These are phyloP conservation scores for Cheilosia grossa DNA, from an alignment of 2,888 invertebrate species.

Conservation along the genomic window DNA sequence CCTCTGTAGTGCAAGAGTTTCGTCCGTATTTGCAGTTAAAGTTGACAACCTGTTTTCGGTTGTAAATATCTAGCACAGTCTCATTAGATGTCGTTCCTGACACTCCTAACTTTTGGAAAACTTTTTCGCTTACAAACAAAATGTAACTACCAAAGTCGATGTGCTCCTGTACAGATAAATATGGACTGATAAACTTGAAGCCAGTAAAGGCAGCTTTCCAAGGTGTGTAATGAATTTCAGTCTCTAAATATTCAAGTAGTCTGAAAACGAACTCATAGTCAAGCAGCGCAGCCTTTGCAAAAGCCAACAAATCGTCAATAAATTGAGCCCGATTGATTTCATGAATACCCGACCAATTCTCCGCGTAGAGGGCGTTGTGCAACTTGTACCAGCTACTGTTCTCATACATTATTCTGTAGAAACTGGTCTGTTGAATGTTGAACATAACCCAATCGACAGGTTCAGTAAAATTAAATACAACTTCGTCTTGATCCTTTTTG, in stretches of 20 bases:
- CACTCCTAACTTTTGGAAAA: conserved; percentile 85
- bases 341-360: conserved; percentile 76
- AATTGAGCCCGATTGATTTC: conserved; percentile 89
- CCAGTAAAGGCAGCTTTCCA: conserved; percentile 88
- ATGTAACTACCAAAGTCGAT: conserved; percentile 82
- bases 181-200: conserved; percentile 81
- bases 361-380: conserved; percentile 71
- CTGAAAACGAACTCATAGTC: conserved; percentile 85
- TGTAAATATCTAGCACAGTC: conserved; percentile 85
- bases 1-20: conserved; percentile 85
- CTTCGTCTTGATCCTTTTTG: conserved; percentile 51
- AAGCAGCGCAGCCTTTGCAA: conserved; percentile 85
- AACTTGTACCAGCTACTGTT: conserved; percentile 84
- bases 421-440: conserved; percentile 80
- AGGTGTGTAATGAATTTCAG: conserved; percentile 89
- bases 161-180: conserved; percentile 78
- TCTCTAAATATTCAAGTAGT: conserved; percentile 87
- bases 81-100: conserved; percentile 81
- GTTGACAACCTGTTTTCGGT: conserved; percentile 85
- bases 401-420: conserved; percentile 89
- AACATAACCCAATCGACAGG: conserved; percentile 79
- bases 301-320: conserved; percentile 89
- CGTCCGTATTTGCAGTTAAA: conserved; percentile 88
- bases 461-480: conserved; percentile 43
- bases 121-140: conserved; percentile 83